Percentiles rank a stretch among this genome's conserved stretches.
These are phyloP conservation scores for Lordiphosa collinella DNA, from an alignment of 1,140 invertebrate genomes.

Conservation along the genomic window DNA sequence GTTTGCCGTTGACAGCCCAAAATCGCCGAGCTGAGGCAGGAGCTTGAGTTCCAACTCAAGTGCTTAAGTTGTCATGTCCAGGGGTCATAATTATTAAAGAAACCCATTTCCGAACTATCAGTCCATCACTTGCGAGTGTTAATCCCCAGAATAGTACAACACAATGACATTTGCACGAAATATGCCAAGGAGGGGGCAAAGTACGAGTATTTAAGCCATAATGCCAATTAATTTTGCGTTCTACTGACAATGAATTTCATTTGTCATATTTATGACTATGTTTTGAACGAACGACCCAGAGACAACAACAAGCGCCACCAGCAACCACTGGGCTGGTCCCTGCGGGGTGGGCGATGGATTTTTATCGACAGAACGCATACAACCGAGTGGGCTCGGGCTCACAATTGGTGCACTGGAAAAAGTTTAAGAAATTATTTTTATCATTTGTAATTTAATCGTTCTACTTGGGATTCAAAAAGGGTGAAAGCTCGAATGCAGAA, in stretches of 20 bases:
- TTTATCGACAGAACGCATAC: conserved; percentile 32
- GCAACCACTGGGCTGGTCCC: too few species aligned
- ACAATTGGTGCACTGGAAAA: conserved; percentile 1
- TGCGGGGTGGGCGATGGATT: neutral
- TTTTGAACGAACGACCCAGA: conserved; percentile 7
- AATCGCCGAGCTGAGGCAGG: neutral
- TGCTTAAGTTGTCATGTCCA: conserved; percentile 6
- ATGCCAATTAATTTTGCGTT: conserved; percentile 32
- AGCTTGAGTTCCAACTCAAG: conserved; percentile 5
- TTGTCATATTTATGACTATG: conserved; percentile 48
- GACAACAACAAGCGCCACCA: too few species aligned
- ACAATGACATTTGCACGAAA: conserved; percentile 37
- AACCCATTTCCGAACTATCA: neutral
- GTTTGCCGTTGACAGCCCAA: conserved; percentile 11
- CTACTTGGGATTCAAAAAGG: too few species aligned
- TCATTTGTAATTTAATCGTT: too few species aligned
- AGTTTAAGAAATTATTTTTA: neutral
- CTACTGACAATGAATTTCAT: conserved; percentile 30
- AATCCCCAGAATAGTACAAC: conserved; percentile 19
- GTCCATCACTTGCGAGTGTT: conserved; percentile 28
- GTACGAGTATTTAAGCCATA: conserved; percentile 31
- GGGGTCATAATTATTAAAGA: conserved; percentile 30
- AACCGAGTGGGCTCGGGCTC: conserved; percentile 1
- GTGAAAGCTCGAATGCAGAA: too few species aligned
- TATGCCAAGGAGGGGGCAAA: neutral